Conservation (phyloP, 2,113 vertebrate species). For the Python bivittatus region DNA sequence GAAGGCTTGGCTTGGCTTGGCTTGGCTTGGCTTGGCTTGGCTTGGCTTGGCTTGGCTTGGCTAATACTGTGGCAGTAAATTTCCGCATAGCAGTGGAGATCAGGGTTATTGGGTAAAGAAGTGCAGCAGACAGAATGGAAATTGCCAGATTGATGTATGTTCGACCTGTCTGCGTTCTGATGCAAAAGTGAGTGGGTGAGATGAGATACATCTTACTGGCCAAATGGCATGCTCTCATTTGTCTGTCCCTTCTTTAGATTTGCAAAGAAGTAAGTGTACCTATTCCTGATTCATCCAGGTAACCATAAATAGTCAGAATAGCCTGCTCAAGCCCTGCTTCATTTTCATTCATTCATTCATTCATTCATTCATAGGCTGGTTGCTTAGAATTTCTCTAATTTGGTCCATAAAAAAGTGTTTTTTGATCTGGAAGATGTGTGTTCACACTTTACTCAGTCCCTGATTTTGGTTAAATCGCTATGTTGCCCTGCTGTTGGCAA, state of each 20-base stretch:
- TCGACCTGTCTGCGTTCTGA: background rate
- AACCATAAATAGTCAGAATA: background rate
- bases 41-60: background rate
- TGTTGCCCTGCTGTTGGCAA: background rate
- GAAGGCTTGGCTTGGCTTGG: background rate
- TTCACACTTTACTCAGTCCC: background rate
- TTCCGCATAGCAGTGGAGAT: background rate
- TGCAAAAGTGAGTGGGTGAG: background rate
- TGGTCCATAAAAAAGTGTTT: background rate
- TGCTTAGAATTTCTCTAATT: background rate
- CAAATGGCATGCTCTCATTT: background rate
- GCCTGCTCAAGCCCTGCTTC: background rate
- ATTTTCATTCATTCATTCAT: no score
- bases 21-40: background rate
- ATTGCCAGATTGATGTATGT: background rate
- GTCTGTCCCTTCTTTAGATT: background rate
- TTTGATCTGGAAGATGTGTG: background rate
- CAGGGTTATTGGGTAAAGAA: background rate
- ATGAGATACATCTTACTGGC: background rate
- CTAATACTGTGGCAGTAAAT: background rate
- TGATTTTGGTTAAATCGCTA: background rate
- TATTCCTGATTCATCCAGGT: background rate
- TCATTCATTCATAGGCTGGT: no score
- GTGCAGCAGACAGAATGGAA: background rate
- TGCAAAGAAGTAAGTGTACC: background rate